These are phyloP conservation scores for Lasioglossum morio DNA, from an alignment of 2,888 invertebrate genomes.

Conservation along the genomic window DNA sequence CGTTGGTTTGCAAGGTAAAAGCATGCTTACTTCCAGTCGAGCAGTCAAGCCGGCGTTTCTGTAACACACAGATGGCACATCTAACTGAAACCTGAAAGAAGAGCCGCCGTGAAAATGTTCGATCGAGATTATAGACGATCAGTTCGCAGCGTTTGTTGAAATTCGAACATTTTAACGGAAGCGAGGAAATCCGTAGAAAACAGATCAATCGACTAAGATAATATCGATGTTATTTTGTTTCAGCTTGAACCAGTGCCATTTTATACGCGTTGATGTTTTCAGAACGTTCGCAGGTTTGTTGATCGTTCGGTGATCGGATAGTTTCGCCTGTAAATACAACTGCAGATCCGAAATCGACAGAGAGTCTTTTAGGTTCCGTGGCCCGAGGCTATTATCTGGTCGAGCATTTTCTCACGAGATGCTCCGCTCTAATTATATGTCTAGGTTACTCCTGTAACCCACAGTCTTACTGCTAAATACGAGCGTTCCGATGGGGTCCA, in stretches of 20 bases:
- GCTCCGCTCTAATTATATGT: slow-evolving; percentile 82
- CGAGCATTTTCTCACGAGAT: slow-evolving; percentile 82
- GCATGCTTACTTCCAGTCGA: slow-evolving; percentile 63
- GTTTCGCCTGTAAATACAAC: slow-evolving; percentile 58
- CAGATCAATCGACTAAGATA: neutral
- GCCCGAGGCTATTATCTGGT: slow-evolving; percentile 79
- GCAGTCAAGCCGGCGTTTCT: slow-evolving; percentile 58
- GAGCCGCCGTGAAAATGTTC: slow-evolving; percentile 7
- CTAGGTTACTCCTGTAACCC: slow-evolving; percentile 82
- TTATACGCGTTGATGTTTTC: neutral
- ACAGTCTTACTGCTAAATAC: slow-evolving; percentile 80
- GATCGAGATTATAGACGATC: neutral
- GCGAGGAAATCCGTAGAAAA: neutral
- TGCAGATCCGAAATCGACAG: slow-evolving; percentile 44
- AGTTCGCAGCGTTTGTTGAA: neutral
- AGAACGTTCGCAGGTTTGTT: slow-evolving; percentile 18
- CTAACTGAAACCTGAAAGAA: slow-evolving; percentile 25
- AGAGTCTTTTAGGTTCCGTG: slow-evolving; percentile 75
- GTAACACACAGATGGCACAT: slow-evolving; percentile 51
- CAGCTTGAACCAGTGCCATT: neutral
- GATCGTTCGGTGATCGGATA: slow-evolving; percentile 29
- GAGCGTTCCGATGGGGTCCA: slow-evolving; percentile 39
- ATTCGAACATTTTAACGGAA: neutral
- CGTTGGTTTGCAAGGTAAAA: slow-evolving; percentile 49
- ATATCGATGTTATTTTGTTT: neutral